A percentile compares a stretch with the other conserved stretches of the same genome.
Evolutionary conservation across 2,113 vertebrate species (phyloP).

Genomic region (Gobio gobio): DNA sequence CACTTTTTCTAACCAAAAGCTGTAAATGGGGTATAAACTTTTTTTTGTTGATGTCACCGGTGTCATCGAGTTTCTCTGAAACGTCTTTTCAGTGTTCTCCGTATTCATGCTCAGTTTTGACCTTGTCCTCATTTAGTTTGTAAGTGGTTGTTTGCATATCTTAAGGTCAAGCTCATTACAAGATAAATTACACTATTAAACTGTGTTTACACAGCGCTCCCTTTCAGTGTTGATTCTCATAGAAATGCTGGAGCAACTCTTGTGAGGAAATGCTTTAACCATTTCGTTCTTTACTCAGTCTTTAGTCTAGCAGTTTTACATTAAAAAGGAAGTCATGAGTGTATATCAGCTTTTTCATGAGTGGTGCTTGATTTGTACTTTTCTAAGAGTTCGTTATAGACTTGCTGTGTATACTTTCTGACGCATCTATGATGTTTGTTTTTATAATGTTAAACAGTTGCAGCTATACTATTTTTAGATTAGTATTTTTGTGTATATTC

Average conservation of each 20-base stretch:
- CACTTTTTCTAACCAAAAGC: constrained; percentile 47
- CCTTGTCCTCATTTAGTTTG: constrained; percentile 9
- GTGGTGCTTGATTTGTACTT: neutral
- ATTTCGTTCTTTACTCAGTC: neutral
- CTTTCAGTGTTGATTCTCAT: constrained; percentile 1
- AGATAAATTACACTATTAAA: constrained; percentile 21
- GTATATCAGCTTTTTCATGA: neutral
- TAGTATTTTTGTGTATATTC: neutral
- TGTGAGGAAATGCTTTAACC: neutral
- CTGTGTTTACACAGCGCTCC: neutral
- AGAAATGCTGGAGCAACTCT: neutral
- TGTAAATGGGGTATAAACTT: neutral
- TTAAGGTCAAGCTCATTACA: constrained; percentile 27
- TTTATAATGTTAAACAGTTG: neutral
- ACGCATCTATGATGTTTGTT: neutral
- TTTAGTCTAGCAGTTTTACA: neutral
- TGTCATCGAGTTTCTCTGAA: neutral
- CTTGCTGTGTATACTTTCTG: neutral
- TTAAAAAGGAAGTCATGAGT: neutral
- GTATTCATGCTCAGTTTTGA: neutral
- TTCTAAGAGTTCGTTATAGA: neutral
- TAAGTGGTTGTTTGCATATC: neutral
- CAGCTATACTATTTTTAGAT: neutral
- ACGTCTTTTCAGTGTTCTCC: neutral
- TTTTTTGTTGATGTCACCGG: neutral